These are phyloP conservation scores for Tragelaphus oryx DNA, from an alignment of 2,797 vertebrate genomes.

Conservation along the genomic window DNA sequence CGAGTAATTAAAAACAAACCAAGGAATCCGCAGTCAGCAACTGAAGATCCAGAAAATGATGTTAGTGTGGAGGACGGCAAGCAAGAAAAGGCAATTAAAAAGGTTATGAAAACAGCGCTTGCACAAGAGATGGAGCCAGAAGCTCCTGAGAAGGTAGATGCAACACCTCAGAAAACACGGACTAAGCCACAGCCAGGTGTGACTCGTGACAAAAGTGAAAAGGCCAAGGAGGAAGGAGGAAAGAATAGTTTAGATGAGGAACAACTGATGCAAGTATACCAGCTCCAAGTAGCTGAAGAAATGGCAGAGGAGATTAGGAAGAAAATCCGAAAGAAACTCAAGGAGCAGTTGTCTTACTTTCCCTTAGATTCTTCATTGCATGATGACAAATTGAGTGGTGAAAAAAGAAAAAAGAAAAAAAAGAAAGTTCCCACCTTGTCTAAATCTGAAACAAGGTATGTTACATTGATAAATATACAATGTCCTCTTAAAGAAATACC, in stretches of 20 bases:
- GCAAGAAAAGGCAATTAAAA: conserved; percentile 79
- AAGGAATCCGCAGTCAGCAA: conserved; percentile 78
- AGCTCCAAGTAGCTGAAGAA: conserved; percentile 86
- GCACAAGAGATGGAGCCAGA: conserved; percentile 63
- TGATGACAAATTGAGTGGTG: conserved; percentile 81
- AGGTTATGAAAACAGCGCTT: conserved; percentile 81
- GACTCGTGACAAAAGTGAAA: conserved; percentile 69
- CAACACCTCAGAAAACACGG: conserved; percentile 71
- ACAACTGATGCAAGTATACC: conserved; percentile 86
- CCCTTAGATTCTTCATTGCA: conserved; percentile 73
- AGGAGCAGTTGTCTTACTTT: conserved; percentile 79
- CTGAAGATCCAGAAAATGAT: conserved; percentile 83
- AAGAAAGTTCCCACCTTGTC: conserved; percentile 83
- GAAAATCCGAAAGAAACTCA: conserved; percentile 82
- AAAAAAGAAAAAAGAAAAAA: conserved; percentile 88
- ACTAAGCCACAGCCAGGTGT: conserved; percentile 67
- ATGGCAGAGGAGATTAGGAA: conserved; percentile 87
- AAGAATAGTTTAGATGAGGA: conserved; percentile 81
- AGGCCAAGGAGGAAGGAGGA: conserved; percentile 75
- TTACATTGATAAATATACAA: not conserved
- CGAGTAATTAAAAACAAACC: conserved; percentile 86
- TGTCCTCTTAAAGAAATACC: not conserved
- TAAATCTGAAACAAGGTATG: conserved; percentile 84
- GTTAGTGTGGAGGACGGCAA: conserved; percentile 78
- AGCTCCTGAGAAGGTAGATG: conserved; percentile 61